Evolutionary conservation across 1,140 invertebrate species (phyloP), one percentile per base, ranked within the genome.

Genomic region (Lepidurus apus): DNA sequence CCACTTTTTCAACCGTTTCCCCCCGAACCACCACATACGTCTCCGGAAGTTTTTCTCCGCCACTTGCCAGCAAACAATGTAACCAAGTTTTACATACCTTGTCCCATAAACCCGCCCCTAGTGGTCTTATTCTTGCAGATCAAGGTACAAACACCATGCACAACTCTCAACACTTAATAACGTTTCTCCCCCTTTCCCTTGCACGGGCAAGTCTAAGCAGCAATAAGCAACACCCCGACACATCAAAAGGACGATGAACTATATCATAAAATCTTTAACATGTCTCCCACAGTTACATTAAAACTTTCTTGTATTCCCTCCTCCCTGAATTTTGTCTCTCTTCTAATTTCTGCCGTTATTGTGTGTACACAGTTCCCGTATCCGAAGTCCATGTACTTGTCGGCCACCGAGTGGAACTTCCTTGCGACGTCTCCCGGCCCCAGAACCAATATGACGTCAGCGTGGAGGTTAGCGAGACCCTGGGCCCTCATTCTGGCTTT

Each of bases 371-470:
- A 79, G 78, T 24, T 42, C 78, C 53, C 2, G 24, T 76, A 7
- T 43, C 43, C 13, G 78, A 79, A 42, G 21, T 79, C 26, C 26
- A 44, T 43, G 78, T 43, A 21, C 26, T 79, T 3, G 65, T 74
- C 73, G 78, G 78, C 17, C 43, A 74, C 21, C 73, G 74, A 7
- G 43, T 79, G 3, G 78, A 79, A 34, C 34, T 80, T 34, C 79
- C 78, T 5, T 80, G 79, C 45, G 78, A 80, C 42, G 74, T 80
- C n/a, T 53, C 77, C n/a, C 43, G 42, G 13, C 43, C 43, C 9
- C 74, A 24, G 21, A n/a, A 4, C 4, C 34, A 79, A 43, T 24
- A 17, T 26, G 75, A 44, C 42, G 53, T 21, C 13, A 65, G 53
- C 53, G 5, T 65, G 13, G 53, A 65, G 53, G 17, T 65, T 65